These are phyloP conservation scores for Epirrhoe tristata DNA, from an alignment of 2,888 invertebrate species.

Conservation along the genomic window DNA sequence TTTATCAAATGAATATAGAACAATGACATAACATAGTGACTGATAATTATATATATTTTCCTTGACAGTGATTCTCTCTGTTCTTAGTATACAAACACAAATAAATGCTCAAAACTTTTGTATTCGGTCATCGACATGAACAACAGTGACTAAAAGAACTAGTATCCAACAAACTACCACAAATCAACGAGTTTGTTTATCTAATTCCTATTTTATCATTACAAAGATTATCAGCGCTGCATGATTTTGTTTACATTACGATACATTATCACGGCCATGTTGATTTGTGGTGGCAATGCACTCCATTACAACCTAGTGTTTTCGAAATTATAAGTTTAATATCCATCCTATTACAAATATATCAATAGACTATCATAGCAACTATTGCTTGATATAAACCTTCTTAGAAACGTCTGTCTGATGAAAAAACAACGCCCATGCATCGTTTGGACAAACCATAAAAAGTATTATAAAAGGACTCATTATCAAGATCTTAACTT, in stretches of 20 bases:
- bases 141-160: neutral
- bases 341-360: neutral
- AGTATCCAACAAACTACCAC: neutral
- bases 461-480: neutral
- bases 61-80: too few relatives aligned
- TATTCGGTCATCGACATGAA: neutral
- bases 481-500: slow-evolving; percentile 37
- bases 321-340: neutral
- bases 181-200: neutral
- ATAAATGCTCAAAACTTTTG: neutral
- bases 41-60: too few relatives aligned
- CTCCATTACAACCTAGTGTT: neutral
- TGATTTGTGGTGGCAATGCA: slow-evolving; percentile 34
- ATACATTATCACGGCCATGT: slow-evolving; percentile 39
- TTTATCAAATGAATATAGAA: too few relatives aligned
- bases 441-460: neutral
- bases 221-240: slow-evolving; percentile 33
- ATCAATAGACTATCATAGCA: neutral
- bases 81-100: neutral
- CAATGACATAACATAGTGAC: too few relatives aligned
- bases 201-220: slow-evolving; percentile 23
- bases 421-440: neutral
- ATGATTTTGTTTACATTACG: slow-evolving; percentile 39
- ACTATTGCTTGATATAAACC: neutral
- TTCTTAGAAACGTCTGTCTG: too few relatives aligned